Percentiles rank a stretch among this genome's conserved stretches.
These are phyloP conservation scores for Hirtodrosophila cameraria DNA, from an alignment of 2,888 invertebrate genomes.

Conservation along the genomic window DNA sequence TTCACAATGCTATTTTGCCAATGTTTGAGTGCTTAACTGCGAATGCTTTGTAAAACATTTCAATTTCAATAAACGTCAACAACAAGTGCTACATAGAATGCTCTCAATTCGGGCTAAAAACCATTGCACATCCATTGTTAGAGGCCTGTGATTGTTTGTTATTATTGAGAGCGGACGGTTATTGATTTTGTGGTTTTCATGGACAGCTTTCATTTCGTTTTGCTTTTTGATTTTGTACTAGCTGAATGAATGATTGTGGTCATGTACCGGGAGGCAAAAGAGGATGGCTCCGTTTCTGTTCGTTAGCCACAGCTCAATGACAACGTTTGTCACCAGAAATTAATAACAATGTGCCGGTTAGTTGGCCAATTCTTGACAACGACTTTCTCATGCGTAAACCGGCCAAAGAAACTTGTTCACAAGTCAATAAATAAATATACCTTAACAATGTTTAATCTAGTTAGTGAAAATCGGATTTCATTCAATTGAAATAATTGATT, in stretches of 20 bases:
- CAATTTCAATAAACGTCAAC: conserved; percentile 32
- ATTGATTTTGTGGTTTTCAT: conserved; percentile 75
- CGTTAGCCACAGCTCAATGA: conserved; percentile 68
- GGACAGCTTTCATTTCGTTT: conserved; percentile 69
- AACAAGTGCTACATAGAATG: conserved; percentile 29
- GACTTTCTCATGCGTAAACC: conserved; percentile 67
- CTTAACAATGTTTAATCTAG: conserved; percentile 13
- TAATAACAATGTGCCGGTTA: conserved; percentile 75
- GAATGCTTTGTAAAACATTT: conserved; percentile 24
- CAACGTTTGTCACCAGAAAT: conserved; percentile 73
- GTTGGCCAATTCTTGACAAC: conserved; percentile 70
- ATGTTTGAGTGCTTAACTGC: conserved; percentile 7
- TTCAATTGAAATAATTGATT: too few species aligned
- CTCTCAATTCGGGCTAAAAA: conserved; percentile 43
- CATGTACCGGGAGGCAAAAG: conserved; percentile 22
- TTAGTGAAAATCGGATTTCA: conserved; percentile 35
- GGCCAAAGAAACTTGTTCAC: conserved; percentile 62
- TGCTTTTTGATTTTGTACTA: conserved; percentile 58
- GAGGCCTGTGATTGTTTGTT: conserved; percentile 6
- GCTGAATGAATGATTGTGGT: conserved; percentile 50
- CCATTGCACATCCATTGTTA: conserved; percentile 53
- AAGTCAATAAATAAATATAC: conserved; percentile 28
- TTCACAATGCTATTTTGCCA: conserved; percentile 53
- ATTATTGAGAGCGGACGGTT: conserved; percentile 54
- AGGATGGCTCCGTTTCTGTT: conserved; percentile 50